These are phyloP conservation scores for Empidonax alnorum DNA, from an alignment of 2,113 vertebrate genomes.

Conservation along the genomic window DNA sequence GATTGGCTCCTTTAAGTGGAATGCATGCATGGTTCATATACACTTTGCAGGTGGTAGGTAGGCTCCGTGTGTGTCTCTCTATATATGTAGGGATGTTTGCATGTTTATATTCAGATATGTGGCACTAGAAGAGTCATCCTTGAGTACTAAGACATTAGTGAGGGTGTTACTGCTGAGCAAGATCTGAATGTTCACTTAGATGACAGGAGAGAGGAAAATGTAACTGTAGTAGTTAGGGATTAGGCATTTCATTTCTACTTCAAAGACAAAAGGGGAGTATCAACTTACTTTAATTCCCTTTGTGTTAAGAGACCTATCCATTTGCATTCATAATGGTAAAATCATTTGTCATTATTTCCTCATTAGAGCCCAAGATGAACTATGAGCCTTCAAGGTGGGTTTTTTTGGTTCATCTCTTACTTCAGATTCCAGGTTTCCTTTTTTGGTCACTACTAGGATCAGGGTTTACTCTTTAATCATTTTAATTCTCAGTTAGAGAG, in stretches of 20 bases:
- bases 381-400: neutral
- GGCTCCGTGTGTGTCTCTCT: neutral
- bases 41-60: neutral
- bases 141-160: slow-evolving; percentile 76
- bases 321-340: neutral
- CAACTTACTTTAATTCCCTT: neutral
- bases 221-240: neutral
- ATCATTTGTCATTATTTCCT: neutral
- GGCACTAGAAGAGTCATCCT: slow-evolving; percentile 25
- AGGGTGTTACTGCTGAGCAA: slow-evolving; percentile 60
- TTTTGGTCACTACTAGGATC: neutral
- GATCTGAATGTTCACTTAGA: neutral
- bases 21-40: slow-evolving; percentile 49
- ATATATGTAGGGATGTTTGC: neutral
- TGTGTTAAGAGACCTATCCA: neutral
- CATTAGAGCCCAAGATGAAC: neutral
- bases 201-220: neutral
- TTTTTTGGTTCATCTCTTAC: neutral
- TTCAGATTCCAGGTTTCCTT: neutral
- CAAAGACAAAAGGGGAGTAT: neutral
- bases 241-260: neutral
- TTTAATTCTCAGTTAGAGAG: neutral
- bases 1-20: slow-evolving; percentile 24
- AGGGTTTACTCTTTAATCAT: neutral
- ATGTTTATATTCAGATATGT: slow-evolving; percentile 24